Evolutionary conservation across 1,140 invertebrate species (phyloP).

Genomic region (Aporrectodea caliginosa): DNA sequence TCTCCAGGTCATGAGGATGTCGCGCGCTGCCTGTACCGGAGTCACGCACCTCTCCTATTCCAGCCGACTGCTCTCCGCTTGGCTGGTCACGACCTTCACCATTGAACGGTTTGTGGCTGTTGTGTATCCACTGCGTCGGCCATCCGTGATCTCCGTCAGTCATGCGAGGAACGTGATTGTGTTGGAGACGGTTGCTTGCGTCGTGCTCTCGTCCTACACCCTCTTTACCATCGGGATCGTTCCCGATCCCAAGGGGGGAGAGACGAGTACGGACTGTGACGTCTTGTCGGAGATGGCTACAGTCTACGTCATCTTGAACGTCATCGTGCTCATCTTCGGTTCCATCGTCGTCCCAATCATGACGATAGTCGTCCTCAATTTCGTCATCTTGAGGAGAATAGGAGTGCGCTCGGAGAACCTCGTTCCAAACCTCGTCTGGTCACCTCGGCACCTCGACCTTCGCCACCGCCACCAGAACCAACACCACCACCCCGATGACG

Average conservation of each 20-base stretch:
- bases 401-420: not conserved
- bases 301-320: slow-evolving; percentile 5
- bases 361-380: slow-evolving; percentile 2
- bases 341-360: slow-evolving; percentile 14
- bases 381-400: slow-evolving; percentile 7
- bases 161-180: slow-evolving; percentile 12
- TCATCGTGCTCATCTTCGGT: slow-evolving; percentile 7
- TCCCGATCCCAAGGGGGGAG: not conserved
- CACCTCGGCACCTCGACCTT: not conserved
- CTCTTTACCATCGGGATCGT: slow-evolving; percentile 18
- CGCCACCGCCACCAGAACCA: not conserved
- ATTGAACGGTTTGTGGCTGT: slow-evolving; percentile 13
- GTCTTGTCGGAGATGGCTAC: not conserved
- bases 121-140: not conserved
- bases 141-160: not conserved
- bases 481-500: not conserved
- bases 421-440: not conserved
- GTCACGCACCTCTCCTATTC: slow-evolving; percentile 14
- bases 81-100: slow-evolving; percentile 18
- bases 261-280: not conserved
- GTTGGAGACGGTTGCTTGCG: not conserved
- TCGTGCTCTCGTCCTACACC: not conserved
- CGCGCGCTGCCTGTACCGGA: not conserved
- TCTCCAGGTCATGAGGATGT: not conserved
- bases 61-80: slow-evolving; percentile 12